These are phyloP conservation scores for Brachionus manjavacas DNA, from an alignment of 1,140 invertebrate species.

Conservation along the genomic window DNA sequence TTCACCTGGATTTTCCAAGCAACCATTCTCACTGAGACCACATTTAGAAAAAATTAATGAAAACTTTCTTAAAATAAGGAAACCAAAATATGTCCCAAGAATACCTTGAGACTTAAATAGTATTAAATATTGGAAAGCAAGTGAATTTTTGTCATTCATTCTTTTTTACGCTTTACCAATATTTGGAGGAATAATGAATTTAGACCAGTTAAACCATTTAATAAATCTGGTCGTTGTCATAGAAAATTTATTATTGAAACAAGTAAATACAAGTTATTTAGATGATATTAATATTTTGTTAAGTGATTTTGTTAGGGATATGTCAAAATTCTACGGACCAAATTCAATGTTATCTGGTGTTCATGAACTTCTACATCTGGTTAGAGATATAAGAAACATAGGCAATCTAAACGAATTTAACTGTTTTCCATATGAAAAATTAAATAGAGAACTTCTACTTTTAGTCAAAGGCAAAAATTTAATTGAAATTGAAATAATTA, in stretches of 20 bases:
- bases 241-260: background rate
- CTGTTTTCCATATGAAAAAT: background rate
- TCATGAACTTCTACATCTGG: background rate
- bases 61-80: background rate
- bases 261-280: background rate
- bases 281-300: background rate
- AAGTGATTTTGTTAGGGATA: background rate
- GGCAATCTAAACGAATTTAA: background rate
- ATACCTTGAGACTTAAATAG: background rate
- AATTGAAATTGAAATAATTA: no score
- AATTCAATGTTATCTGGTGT: background rate
- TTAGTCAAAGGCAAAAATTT: background rate
- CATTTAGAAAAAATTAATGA: background rate
- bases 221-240: background rate
- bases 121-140: background rate
- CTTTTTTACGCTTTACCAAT: background rate
- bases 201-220: background rate
- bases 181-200: background rate
- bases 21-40: background rate
- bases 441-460: background rate
- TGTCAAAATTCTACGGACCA: background rate
- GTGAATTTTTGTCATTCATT: background rate
- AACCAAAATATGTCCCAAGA: background rate
- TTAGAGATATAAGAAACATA: background rate
- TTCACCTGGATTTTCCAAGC: background rate